Percentiles rank a stretch among this genome's conserved stretches.
Conservation (phyloP, 1,140 invertebrate species). For the Sitobion miscanthi region DNA sequence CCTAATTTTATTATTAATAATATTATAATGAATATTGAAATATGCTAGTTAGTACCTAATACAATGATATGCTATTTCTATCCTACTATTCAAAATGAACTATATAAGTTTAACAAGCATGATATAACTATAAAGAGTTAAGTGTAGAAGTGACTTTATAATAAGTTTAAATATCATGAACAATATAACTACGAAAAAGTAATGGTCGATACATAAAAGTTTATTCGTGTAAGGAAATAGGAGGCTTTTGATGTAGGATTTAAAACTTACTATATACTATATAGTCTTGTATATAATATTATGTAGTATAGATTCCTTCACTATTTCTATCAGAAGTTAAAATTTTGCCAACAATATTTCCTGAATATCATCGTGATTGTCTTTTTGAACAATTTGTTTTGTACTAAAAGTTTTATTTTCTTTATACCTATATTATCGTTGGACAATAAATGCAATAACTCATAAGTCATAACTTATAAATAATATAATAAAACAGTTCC, state of each 20-base stretch:
- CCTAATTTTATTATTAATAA: background rate
- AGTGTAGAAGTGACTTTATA: conserved; percentile 21
- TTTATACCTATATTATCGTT: background rate
- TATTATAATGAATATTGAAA: background rate
- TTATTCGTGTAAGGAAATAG: background rate
- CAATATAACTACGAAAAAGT: conserved; percentile 17
- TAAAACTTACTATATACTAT: conserved; percentile 5
- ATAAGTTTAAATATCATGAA: conserved; percentile 26
- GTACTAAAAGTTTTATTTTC: background rate
- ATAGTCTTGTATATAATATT: background rate
- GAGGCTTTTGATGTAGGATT: background rate
- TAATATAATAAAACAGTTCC: background rate
- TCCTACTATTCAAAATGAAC: background rate
- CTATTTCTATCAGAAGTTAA: background rate
- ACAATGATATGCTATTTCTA: background rate
- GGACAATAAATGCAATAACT: background rate
- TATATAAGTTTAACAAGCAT: background rate
- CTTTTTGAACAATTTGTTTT: background rate
- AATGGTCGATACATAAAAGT: background rate
- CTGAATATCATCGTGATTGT: conserved; percentile 5
- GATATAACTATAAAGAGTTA: conserved; percentile 16
- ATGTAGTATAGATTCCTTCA: background rate
- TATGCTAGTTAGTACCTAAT: background rate
- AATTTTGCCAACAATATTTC: background rate
- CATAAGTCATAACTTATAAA: background rate